Base-by-base conservation (phyloP, 2,888 invertebrate species). In the Teinopalpus imperialis region DNA sequence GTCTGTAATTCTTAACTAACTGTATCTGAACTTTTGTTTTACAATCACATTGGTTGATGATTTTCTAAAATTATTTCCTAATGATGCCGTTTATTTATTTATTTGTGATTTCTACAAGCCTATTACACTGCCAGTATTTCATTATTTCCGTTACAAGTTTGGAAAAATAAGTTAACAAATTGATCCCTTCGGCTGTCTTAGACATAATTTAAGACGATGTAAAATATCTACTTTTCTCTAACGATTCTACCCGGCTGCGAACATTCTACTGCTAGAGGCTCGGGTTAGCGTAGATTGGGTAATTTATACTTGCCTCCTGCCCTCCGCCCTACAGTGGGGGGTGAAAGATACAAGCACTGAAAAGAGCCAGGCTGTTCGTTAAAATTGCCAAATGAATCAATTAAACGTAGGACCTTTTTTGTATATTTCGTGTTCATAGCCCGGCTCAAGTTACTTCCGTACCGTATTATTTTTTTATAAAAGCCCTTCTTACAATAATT, bases 251-350 rank as follows among this genome's bases (percentile, higher is more conserved):
- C 75, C 66, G 69, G 73, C 69, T 71, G 68, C 71, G 76, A 76
- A 81, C 82, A 77, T 82, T 81, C 75, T 79, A 81, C 81, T 78
- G 80, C 76, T 70, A 70, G 73, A 80, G 81, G 76, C 76, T 80
- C 77, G 74, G 81, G 80, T 81, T 76, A 80, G 68, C 78, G 81
- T 77, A 83, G 85, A 86, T 86, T 86, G 80, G 83, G 85, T 83
- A 86, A 85, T 87, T 86, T 87, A 86, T 86, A 85, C 77, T 85
- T 75, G 80, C 83, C 81, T 72, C 74, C 72, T 66, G 60, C 70
- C 67, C 68, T 67, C 72, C 63, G 54, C 66, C 59, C 57, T 53
- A 52, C 57, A 57, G 60, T 57, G 51, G 57, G 60, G 61, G 66
- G 65, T 64, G 68, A 66, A 60, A 65, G 71, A 68, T 74, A 74